Base-by-base conservation (phyloP, 2,113 vertebrate genomes). In the Melanerpes formicivorus region DNA sequence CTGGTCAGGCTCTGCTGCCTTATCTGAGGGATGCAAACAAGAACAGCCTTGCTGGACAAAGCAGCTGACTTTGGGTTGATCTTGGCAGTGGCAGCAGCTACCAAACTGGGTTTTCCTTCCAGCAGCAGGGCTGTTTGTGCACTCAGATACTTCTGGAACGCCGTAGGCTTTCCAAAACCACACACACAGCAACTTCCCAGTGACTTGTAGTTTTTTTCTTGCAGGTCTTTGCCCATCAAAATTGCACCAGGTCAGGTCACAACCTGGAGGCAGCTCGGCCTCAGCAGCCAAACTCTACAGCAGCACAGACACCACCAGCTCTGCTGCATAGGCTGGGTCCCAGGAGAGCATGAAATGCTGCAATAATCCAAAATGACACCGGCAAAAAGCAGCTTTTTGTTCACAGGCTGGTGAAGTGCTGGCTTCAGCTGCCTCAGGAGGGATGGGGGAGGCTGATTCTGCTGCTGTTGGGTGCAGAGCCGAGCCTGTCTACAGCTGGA, bases 311-410 rank as follows among this genome's bases (percentile, higher is more conserved):
- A 11, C 30, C 52, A 65, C 59, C n/a, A 21, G 74, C 48, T 69
- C 74, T 67, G 69, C 65, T 67, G 69, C 65, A 9, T 3, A 34
- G 0, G 0, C 26, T 0, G 0, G 58, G 3, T 74, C 65, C 80
- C 1, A 1, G 22, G 85, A 88, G 74, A 66, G 63, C 0, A 0
- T 65, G 75, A 62, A 94, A 81, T 23, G 17, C 80, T 76, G 71
- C 75, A 65, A 59, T 14, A 76, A 87, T 44, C 55, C 71, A 72
- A 72, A 87, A 48, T 34, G 78, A 75, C 44, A 18, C 78, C 30
- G 18, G 42, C 25, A 81, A 88, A 74, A 75, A 72, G 65, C 37
- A 87, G 66, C 25, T 65, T 73, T 84, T 46, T 90, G 42, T 40
- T 17, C 8, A 2, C 52, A 27, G 64, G 22, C 50, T 66, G 46